Conservation (phyloP, 2,113 vertebrate species). For the Entosphenus tridentatus region DNA sequence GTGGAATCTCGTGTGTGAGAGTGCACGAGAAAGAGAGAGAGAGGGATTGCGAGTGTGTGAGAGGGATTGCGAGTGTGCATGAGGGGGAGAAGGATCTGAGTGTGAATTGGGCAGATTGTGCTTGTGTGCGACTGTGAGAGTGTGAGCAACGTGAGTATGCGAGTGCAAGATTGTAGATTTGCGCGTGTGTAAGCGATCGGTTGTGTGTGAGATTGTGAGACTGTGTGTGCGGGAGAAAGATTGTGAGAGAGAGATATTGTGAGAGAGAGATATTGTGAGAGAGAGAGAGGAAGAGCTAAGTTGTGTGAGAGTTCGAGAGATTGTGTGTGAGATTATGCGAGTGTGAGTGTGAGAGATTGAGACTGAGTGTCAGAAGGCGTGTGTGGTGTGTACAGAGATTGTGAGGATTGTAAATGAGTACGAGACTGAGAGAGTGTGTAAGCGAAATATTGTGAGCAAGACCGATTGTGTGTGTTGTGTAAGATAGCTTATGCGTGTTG, state of each 20-base stretch:
- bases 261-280: slow-evolving; percentile 15
- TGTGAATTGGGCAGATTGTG: no score
- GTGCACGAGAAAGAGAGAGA: no score
- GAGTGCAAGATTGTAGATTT: no score
- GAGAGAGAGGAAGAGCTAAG: slow-evolving; percentile 16
- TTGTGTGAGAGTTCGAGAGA: slow-evolving; percentile 11
- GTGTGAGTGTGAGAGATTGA: background rate
- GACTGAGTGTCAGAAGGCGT: background rate
- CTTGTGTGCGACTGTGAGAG: no score
- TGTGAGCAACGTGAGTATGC: no score
- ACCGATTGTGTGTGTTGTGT: slow-evolving; percentile 22
- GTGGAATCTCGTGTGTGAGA: no score
- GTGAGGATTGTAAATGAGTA: background rate
- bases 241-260: slow-evolving; percentile 11
- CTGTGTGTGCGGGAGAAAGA: no score
- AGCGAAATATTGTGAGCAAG: slow-evolving; percentile 15
- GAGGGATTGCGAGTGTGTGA: no score
- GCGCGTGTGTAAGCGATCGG: no score
- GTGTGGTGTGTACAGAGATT: background rate
- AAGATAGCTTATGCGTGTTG: slow-evolving; percentile 10
- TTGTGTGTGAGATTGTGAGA: no score
- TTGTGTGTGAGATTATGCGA: background rate
- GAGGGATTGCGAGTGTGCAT: no score
- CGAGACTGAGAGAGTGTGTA: slow-evolving; percentile 9
- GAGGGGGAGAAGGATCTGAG: no score